Evolutionary conservation across 2,113 vertebrate genomes (phyloP), one percentile per base, ranked within the genome.

Genomic region (Otus sunia): DNA sequence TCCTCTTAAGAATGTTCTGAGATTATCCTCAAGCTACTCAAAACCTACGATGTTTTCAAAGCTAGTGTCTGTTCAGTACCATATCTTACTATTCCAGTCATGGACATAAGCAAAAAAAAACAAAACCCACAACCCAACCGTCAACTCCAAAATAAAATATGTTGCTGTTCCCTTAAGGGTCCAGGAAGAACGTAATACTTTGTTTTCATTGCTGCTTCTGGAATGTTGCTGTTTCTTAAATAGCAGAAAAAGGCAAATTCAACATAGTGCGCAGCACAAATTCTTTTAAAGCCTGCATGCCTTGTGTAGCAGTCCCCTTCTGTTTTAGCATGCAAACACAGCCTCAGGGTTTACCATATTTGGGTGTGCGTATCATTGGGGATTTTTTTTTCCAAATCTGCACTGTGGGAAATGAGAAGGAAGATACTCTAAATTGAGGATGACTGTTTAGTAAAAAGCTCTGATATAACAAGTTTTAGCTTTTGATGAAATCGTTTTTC

Each of bases 271-370:
- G 0, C 66, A 49, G 56, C 56, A 45, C 10, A 52, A 68, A 87
- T 87, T 91, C 69, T 72, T 76, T 17, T 4, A 15, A 36, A 58
- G 64, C 47, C 43, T 52, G 22, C 34, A 11, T 92, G 79, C 68
- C 64, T 88, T 81, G 32, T 39, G 71, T 45, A 15, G 83, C 94
- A 62, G 92, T 96, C 67, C 59, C 6, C 15, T 74, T 75, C 52
- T 75, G 77, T 43, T 36, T 55, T 81, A 45, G 47, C 72, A 34
- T 73, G 64, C 45, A 68, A 73, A 74, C 67, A 73, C n/a, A 82
- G 8, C 50, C 52, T 88, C 15, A 6, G n/a, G 5, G 59, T 88
- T 97, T 95, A 82, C 97, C 94, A 92, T 97, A 96, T 97, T 96
- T 96, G 97, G 95, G 19, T 49, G 27, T 67, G 74, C 86, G 23